Evolutionary conservation across 2,888 invertebrate species (phyloP), one percentile per base, ranked within the genome.

Genomic region (Drosophila paramelanica): DNA sequence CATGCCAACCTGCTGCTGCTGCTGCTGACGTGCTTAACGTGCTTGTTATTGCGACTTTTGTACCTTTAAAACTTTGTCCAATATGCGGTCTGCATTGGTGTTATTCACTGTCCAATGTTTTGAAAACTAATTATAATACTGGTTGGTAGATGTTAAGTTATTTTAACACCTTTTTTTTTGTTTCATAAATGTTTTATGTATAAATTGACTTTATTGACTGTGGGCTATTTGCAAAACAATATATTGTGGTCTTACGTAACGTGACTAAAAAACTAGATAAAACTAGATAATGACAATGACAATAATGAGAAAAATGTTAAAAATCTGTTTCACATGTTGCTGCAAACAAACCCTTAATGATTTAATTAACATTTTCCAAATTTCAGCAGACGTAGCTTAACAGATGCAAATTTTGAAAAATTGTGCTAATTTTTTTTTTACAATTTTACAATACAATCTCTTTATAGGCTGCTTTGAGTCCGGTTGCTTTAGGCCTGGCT

Each of bases 381-480:
- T n/a, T 25, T n/a, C 25, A 25, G 45, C 46, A 23, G 20, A 11
- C 31, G 20, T 31, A 4, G 20, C 10, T 23, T 14, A 27, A 11
- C 53, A 47, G 20, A 45, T 67, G 85, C 76, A 67, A 45, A 62
- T 49, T 46, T 45, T 47, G 13, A 33, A 36, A 56, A 52, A 49
- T 36, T 39, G 41, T 43, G n/a, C 31, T 65, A 50, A 67, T 59
- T 46, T 50, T 4, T 14, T 11, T 17, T 17, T 17, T 47, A 42
- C 50, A 46, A 31, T 17, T 39, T 8, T 31, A 23, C 17, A n/a
- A 43, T 56, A n/a, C n/a, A 33, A 33, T 39, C 10, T 38, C 41
- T 27, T 57, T 57, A 43, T 49, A 95, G 95, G 95, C 95, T 59
- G 94, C 95, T 3, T 90, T 95, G 55, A 95, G 95, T 17, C 95